A percentile compares a stretch with the other conserved stretches of the same genome.
phyloP scores from a whole-genome alignment of 2,113 vertebrate species.

The Macrotis lagotis region DNA sequence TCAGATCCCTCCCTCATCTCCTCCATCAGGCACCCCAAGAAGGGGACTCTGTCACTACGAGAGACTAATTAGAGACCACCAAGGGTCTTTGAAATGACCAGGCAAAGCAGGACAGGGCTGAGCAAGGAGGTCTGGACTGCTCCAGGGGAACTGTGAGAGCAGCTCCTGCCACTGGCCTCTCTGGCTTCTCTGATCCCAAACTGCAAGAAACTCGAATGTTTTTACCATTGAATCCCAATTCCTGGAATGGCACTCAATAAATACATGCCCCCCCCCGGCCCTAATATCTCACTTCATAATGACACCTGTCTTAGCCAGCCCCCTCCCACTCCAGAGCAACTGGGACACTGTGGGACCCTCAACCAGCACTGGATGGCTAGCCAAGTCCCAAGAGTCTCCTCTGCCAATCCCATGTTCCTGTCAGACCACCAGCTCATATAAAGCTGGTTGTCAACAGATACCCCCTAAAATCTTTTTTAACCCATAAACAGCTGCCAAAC shows the following conservation, averaged over 20 bases:
- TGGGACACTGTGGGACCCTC: background rate
- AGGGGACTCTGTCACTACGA: background rate
- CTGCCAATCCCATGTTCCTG: background rate
- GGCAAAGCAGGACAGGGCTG: background rate
- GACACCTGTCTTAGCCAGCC: background rate
- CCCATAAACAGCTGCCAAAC: background rate
- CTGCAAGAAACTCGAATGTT: background rate
- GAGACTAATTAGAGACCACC: background rate
- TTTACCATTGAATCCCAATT: background rate
- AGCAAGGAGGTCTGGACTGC: too few species aligned
- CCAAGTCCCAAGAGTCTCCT: background rate
- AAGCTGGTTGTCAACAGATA: background rate
- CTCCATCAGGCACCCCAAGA: background rate
- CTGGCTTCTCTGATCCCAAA: background rate
- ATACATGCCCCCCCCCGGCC: background rate
- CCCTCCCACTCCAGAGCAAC: background rate
- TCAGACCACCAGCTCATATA: background rate
- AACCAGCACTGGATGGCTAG: background rate
- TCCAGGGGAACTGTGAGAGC: too few species aligned
- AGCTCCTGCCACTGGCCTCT: background rate
- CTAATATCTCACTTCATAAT: background rate
- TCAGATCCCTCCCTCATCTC: background rate
- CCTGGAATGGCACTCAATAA: background rate
- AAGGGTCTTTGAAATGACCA: background rate
- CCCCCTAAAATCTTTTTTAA: background rate